phyloP scores from a whole-genome alignment of 2,888 invertebrate genomes.

The Scaptomyza cyrtandrae region DNA sequence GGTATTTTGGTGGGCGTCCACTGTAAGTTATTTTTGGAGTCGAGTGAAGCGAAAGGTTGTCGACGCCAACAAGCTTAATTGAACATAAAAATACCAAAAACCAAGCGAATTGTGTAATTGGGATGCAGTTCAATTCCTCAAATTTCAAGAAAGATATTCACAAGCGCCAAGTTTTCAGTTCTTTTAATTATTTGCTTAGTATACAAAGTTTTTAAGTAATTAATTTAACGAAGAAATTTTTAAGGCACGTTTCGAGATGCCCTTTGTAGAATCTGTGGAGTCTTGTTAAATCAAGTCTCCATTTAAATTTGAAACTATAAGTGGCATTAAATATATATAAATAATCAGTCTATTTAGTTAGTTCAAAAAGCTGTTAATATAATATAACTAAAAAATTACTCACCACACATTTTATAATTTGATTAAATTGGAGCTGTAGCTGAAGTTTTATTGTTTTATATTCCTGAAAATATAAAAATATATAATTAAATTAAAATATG shows the following conservation, averaged over 20 bases:
- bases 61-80: slow-evolving; percentile 16
- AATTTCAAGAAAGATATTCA: background rate
- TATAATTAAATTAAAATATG: background rate
- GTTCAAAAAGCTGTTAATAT: too few relatives aligned
- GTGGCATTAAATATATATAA: too few relatives aligned
- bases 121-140: background rate
- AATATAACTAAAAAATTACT: slow-evolving; percentile 1
- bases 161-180: background rate
- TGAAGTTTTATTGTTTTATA: background rate
- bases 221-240: background rate
- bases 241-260: too few relatives aligned
- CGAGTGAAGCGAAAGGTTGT: slow-evolving; percentile 38
- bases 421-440: slow-evolving; percentile 1
- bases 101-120: slow-evolving; percentile 4
- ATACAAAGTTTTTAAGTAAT: background rate
- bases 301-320: background rate
- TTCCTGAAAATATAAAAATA: slow-evolving; percentile 7
- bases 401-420: slow-evolving; percentile 49
- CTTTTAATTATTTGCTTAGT: background rate
- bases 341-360: too few relatives aligned
- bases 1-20: slow-evolving; percentile 51
- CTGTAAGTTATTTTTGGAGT: slow-evolving; percentile 53
- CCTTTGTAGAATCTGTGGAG: background rate
- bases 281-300: background rate
- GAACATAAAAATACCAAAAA: slow-evolving; percentile 17